Evolutionary conservation across 2,888 invertebrate species (phyloP), one percentile per base, ranked within the genome.

Genomic region (Strigamia transsilvanica): DNA sequence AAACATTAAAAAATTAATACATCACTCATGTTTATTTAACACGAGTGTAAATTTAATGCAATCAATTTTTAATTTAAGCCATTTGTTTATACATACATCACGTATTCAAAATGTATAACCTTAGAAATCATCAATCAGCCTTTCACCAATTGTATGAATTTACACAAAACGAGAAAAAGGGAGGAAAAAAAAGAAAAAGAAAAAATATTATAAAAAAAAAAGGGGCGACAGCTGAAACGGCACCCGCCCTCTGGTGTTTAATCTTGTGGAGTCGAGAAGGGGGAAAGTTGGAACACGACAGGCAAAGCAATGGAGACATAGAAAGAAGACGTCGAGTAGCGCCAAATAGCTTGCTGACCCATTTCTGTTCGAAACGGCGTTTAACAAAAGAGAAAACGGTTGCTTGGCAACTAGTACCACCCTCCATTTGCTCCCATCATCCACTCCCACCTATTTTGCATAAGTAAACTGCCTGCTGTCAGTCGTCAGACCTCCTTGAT

Each of bases 301-400:
- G 61, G 61, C 61, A 66, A 66, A 66, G 61, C 61, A 66, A 66
- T 66, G 61, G 61, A 66, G 61, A 66, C 61, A 66, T 66, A 66
- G 61, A 66, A 66, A 12, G 61, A 66, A 66, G 61, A 66, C 61
- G 61, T 23, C 61, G 61, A 23, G 61, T 66, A 66, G 61, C 21
- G 61, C 61, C 61, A 66, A 66, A 66, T 66, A 18, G 61, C 61
- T 66, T 66, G 61, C 61, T 66, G 61, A 66, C 61, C 61, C 61
- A 66, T 66, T 66, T 66, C 61, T 66, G 61, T 23, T n/a, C 61
- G n/a, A 66, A 23, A 23, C 61, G 61, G 61, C 61, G 61, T 66
- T 66, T 66, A 6, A 66, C 61, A 66, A 66, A 66, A 66, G 61
- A n/a, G 61, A 23, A 21, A 66, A 66, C 61, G 21, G 61, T 66